Evolutionary conservation across 2,888 invertebrate genomes (phyloP).

Genomic region (Frankliniella fusca): DNA sequence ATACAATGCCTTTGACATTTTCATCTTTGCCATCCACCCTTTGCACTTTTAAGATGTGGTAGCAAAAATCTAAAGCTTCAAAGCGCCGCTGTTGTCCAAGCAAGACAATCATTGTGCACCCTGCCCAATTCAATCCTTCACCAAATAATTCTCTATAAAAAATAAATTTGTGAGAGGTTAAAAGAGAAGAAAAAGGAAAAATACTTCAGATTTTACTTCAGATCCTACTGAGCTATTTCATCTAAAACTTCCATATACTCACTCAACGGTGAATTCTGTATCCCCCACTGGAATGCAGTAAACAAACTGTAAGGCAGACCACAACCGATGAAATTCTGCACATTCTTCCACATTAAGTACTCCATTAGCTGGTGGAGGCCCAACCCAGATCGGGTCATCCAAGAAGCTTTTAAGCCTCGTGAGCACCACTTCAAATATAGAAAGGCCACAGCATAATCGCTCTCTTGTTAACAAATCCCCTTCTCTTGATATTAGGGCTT

Average conservation of each 20-base stretch:
- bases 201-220: not conserved
- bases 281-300: conserved; percentile 96
- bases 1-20: conserved; percentile 88
- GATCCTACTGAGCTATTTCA: not conserved
- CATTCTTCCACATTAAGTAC: conserved; percentile 96
- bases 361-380: conserved; percentile 82
- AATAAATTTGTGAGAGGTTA: conserved; percentile 32
- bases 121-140: conserved; percentile 98
- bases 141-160: conserved; percentile 84
- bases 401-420: conserved; percentile 80
- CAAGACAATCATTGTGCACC: conserved; percentile 91
- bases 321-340: conserved; percentile 91
- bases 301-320: conserved; percentile 97
- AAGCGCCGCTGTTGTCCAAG: conserved; percentile 93
- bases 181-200: not conserved
- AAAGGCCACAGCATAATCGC: conserved; percentile 93
- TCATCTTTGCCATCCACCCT: conserved; percentile 95
- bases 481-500: conserved; percentile 90
- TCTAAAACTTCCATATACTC: conserved; percentile 48
- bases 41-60: conserved; percentile 93
- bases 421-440: conserved; percentile 93
- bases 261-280: conserved; percentile 95
- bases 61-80: conserved; percentile 97
- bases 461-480: conserved; percentile 95
- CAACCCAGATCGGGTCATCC: conserved; percentile 87